Evolutionary conservation across 2,888 invertebrate species (phyloP).

Genomic region (Cryptus viduatorius): DNA sequence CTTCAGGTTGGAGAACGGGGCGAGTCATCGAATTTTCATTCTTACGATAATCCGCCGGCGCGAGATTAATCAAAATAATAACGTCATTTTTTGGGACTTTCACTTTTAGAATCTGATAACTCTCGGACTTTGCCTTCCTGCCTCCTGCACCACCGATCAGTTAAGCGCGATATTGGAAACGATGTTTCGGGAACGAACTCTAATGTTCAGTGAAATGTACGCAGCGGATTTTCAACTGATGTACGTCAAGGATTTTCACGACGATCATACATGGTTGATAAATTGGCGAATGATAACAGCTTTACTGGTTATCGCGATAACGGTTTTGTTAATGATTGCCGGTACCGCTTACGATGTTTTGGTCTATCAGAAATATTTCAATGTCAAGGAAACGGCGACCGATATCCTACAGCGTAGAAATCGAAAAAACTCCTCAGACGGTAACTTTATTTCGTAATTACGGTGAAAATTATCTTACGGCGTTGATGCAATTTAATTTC

Average conservation of each 20-base stretch:
- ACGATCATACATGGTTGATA: constrained; percentile 79
- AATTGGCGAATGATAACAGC: constrained; percentile 81
- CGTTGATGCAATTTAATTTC: background rate
- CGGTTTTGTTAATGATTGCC: constrained; percentile 76
- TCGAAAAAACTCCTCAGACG: constrained; percentile 70
- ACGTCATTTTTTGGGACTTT: background rate
- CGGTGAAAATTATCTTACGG: no score
- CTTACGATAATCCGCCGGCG: background rate
- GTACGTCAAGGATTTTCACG: constrained; percentile 79
- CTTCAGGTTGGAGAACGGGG: constrained; percentile 83
- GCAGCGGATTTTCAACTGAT: constrained; percentile 80
- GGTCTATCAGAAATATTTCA: constrained; percentile 74
- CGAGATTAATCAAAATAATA: background rate
- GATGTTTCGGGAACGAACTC: constrained; percentile 79
- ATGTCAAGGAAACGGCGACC: constrained; percentile 49
- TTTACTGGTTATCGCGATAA: constrained; percentile 71
- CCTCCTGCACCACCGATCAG: constrained; percentile 84
- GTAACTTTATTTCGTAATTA: constrained; percentile 48
- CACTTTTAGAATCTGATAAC: constrained; percentile 85
- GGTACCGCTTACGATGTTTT: constrained; percentile 81
- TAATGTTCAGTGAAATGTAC: constrained; percentile 82
- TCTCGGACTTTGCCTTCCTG: constrained; percentile 86
- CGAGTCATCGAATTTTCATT: constrained; percentile 70
- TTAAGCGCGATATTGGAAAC: constrained; percentile 77
- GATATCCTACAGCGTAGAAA: constrained; percentile 48